Evolutionary conservation across 1,140 invertebrate species (phyloP).

Genomic region (Brachionus rubens): DNA sequence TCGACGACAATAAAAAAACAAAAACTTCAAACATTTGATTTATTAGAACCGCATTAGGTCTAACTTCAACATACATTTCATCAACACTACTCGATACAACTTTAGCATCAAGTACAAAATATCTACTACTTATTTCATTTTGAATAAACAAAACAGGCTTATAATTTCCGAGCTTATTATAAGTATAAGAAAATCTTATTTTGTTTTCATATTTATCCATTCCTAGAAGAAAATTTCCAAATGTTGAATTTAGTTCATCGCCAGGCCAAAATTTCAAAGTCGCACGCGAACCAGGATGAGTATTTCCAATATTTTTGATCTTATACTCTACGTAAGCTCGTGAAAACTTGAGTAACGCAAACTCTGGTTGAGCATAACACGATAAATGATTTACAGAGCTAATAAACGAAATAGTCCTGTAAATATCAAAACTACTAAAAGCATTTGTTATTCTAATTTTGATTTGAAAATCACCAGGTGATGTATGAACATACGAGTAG

Average conservation of each 20-base stretch:
- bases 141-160: constrained; percentile 7
- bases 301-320: background rate
- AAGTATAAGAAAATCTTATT: background rate
- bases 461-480: constrained; percentile 1
- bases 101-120: background rate
- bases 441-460: constrained; percentile 20
- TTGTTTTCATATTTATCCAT: constrained; percentile 17
- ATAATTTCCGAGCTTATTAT: background rate
- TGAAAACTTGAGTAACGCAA: background rate
- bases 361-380: background rate
- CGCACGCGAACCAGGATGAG: background rate
- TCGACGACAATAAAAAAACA: background rate
- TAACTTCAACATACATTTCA: background rate
- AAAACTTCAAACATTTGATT: constrained; percentile 15
- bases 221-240: constrained; percentile 7
- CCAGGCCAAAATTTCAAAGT: constrained; percentile 43
- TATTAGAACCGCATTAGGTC: background rate
- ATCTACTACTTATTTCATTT: background rate
- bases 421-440: constrained; percentile 16
- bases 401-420: constrained; percentile 7
- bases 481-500: background rate
- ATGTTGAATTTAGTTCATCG: background rate
- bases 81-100: constrained; percentile 5
- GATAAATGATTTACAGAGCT: constrained; percentile 8
- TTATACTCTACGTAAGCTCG: constrained; percentile 2